Evolutionary conservation across 1,140 invertebrate species (phyloP), one percentile per base, ranked within the genome.

Genomic region (Leptonema lineaticorne): DNA sequence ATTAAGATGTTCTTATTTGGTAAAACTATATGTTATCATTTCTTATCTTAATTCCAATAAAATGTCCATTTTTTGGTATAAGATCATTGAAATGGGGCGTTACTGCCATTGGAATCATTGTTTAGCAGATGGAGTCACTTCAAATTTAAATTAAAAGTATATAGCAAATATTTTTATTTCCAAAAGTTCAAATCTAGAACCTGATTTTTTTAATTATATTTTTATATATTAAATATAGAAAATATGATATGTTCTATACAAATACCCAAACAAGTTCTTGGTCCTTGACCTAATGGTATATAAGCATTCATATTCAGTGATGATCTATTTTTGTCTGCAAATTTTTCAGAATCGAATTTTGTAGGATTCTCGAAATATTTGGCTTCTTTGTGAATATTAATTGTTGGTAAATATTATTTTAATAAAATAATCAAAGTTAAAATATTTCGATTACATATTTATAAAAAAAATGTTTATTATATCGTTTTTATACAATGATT

Each of bases 351-450:
- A 74, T 78, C 74, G 8, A 78, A 79, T 6, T 58, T 57, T 24
- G 74, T 30, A 0, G 78, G 77, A 5, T 76, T 60, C 2, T 72
- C 62, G 16, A 45, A 88, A 58, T 78, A 75, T 20, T 81, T 73
- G 0, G 80, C 75, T 68, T 87, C 81, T 1, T 63, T 28, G 9
- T 80, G 78, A 1, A 79, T n/a, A 0, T 20, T 71, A 8, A 60
- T 71, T 18, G 75, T 57, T 2, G 79, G 77, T 29, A 82, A n/a
- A n/a, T n/a, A n/a, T n/a, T n/a, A n/a, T n/a, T n/a, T n/a, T n/a
- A n/a, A n/a, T n/a, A n/a, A n/a, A n/a, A n/a, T n/a, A n/a, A n/a
- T n/a, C n/a, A n/a, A n/a, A n/a, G n/a, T n/a, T n/a, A n/a, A n/a
- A n/a, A n/a, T n/a, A n/a, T n/a, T n/a, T n/a, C n/a, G n/a, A n/a